These are phyloP conservation scores for Aurelia aurita DNA, from an alignment of 30 jellyfish, hydroid and myxozoan species.

Conservation along the genomic window DNA sequence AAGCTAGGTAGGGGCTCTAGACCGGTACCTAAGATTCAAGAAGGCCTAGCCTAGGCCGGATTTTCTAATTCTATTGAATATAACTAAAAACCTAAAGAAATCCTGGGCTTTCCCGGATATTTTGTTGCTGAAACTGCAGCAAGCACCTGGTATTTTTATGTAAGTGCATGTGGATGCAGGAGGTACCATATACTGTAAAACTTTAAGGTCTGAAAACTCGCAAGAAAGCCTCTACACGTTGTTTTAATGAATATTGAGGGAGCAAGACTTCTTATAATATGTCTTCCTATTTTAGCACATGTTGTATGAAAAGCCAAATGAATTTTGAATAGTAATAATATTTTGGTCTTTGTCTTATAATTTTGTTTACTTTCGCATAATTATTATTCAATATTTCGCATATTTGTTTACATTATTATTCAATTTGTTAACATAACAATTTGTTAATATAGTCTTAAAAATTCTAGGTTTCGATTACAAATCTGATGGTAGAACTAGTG, in stretches of 20 bases:
- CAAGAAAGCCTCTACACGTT: neutral
- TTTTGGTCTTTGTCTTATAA: too few species aligned
- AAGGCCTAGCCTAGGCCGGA: too few species aligned
- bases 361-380: slow-evolving; percentile 6
- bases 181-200: too few species aligned
- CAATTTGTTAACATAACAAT: slow-evolving; percentile 6
- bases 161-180: slow-evolving; percentile 7
- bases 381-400: too few species aligned
- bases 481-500: slow-evolving; percentile 23
- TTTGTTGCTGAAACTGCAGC: slow-evolving; percentile 2
- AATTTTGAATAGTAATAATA: neutral
- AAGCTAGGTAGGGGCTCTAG: neutral
- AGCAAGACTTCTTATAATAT: slow-evolving; percentile 16
- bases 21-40: too few species aligned
- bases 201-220: slow-evolving; percentile 27
- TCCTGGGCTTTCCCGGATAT: neutral
- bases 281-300: too few species aligned
- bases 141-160: neutral
- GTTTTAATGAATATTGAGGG: slow-evolving; percentile 17
- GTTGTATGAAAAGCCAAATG: slow-evolving; percentile 27
- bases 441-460: neutral
- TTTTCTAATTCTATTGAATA: neutral
- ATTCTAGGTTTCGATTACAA: slow-evolving; percentile 1
- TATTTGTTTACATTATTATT: too few species aligned
- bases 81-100: neutral